A percentile compares a stretch with the other conserved stretches of the same genome.
Evolutionary conservation across 2,113 vertebrate species (phyloP).

Genomic region (Gambusia holbrooki): DNA sequence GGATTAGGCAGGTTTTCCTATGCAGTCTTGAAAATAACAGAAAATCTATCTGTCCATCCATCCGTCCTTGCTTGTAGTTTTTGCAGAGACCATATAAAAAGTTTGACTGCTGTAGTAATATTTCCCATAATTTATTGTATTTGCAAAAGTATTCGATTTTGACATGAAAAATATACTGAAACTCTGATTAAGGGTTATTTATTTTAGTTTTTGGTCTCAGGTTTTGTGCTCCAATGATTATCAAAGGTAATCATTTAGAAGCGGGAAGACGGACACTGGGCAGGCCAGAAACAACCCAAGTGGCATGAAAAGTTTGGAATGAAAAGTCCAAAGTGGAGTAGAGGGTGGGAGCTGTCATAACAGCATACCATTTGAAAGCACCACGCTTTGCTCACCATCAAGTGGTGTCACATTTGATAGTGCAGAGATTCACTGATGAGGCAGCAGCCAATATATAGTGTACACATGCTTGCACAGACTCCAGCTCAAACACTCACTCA

Average conservation of each 20-base stretch:
- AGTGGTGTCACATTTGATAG: conserved; percentile 74
- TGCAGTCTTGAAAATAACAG: not conserved
- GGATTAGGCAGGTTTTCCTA: not conserved
- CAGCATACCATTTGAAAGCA: conserved; percentile 64
- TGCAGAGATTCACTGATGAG: conserved; percentile 63
- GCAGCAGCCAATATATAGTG: conserved; percentile 66
- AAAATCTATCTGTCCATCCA: not conserved
- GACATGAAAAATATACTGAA: not conserved
- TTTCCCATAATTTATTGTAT: not conserved
- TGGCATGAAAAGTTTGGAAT: conserved; percentile 28
- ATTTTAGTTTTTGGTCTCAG: conserved; percentile 20
- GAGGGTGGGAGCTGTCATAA: conserved; percentile 70
- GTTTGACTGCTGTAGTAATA: too few relatives aligned
- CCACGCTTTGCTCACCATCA: conserved; percentile 59
- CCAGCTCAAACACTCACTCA: conserved; percentile 23
- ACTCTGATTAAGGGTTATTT: not conserved
- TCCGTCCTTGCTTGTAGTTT: too few relatives aligned
- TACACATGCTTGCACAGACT: conserved; percentile 42
- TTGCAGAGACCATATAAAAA: too few relatives aligned
- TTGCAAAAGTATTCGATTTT: not conserved
- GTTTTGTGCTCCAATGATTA: conserved; percentile 22
- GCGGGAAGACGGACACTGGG: conserved; percentile 17
- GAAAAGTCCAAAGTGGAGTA: conserved; percentile 34
- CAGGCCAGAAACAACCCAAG: conserved; percentile 14
- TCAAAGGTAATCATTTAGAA: conserved; percentile 9